These are phyloP conservation scores for Malthinus flaveolus DNA, from an alignment of 2,888 invertebrate genomes.

Conservation along the genomic window DNA sequence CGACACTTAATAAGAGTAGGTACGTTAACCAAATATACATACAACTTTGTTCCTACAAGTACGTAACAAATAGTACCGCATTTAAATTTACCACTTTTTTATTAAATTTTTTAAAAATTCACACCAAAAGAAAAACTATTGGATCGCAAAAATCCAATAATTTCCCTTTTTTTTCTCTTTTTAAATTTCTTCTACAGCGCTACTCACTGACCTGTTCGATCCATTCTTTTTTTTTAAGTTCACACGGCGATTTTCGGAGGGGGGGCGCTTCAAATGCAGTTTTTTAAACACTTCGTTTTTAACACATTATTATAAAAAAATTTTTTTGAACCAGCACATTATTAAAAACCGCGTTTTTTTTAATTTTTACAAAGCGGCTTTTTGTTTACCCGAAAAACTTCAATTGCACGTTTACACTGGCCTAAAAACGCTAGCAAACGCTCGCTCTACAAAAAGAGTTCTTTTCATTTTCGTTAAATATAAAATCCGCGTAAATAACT, in stretches of 20 bases:
- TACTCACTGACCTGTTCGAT: constrained; percentile 25
- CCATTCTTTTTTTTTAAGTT: constrained; percentile 9
- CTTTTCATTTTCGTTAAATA: constrained; percentile 22
- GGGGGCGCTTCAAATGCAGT: constrained; percentile 20
- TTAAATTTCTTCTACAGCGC: constrained; percentile 16
- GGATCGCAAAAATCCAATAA: constrained; percentile 21
- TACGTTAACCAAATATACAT: constrained; percentile 50
- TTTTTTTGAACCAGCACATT: constrained; percentile 40
- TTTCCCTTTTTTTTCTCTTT: constrained; percentile 18
- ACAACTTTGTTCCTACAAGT: constrained; percentile 30
- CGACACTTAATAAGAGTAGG: constrained; percentile 39
- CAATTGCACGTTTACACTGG: constrained; percentile 53
- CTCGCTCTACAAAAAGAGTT: constrained; percentile 36
- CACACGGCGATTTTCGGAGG: not conserved
- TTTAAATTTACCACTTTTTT: constrained; percentile 15
- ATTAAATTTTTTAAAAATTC: not conserved
- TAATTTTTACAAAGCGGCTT: not conserved
- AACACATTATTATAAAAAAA: constrained; percentile 34
- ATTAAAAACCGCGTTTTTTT: constrained; percentile 40
- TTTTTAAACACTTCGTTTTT: constrained; percentile 25
- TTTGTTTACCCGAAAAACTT: constrained; percentile 28
- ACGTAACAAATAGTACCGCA: constrained; percentile 29
- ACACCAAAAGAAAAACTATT: constrained; percentile 12
- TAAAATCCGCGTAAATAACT: constrained; percentile 35
- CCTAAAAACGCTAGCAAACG: constrained; percentile 43